Base-by-base conservation (phyloP, 2,113 vertebrate genomes). In the Orthochromis malagaraziensis region DNA sequence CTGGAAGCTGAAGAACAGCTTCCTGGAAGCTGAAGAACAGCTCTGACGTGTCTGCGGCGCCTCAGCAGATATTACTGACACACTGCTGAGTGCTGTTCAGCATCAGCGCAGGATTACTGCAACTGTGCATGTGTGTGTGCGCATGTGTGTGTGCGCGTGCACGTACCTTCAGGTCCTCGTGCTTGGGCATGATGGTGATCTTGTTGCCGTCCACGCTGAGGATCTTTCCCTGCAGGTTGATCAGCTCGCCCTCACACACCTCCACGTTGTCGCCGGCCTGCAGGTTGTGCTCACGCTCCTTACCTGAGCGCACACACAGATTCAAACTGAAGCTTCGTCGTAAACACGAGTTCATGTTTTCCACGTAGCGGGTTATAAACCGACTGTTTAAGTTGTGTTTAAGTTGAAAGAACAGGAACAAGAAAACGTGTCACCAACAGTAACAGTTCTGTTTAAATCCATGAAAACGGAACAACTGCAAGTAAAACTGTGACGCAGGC, bases 151-250 rank as follows among this genome's bases (percentile, higher is more conserved):
- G 42, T 2, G 38, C 12, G 11, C 7, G 35, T 54, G 54, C 29
- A 42, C 40, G 31, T 81, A 99, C 98, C 98, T 99, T 99, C 7
- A 99, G 95, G 90, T 99, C 98, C 89, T 99, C 98, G 0, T 99
- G 98, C 60, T 98, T 98, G 89, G 98, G 98, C 97, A 99, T 97
- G 93, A 99, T 98, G 90, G 98, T 99, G 96, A 99, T 98, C 92
- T 99, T 99, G 96, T 98, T 98, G 47, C 98, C 98, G 0, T 99
- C 98, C 75, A 99, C 98, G 1, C 98, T 99, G 51, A 99, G 97
- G 94, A 99, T 98, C 65, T 97, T 99, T 5, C 98, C 98, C 94
- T 99, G 98, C 65, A 99, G 96, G 93, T 99, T 99, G 95, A 99
- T 99, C 87, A 99, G 86, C 95, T 99, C 98, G 0, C 98, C 98